phyloP scores from a whole-genome alignment of 2,113 vertebrate species.

The Callospermophilus lateralis region DNA sequence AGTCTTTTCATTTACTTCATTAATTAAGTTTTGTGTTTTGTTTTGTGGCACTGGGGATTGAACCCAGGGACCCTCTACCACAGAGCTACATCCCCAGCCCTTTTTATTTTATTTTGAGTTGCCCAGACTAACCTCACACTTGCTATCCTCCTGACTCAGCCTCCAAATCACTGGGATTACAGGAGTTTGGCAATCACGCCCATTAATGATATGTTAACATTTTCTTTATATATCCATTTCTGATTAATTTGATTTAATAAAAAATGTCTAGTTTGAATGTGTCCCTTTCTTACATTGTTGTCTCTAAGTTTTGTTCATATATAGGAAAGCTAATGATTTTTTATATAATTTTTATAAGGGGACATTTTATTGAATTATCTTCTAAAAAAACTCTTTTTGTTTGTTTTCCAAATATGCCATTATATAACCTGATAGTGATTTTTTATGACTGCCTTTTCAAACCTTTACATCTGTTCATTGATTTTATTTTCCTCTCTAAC shows the following conservation, averaged over 20 bases:
- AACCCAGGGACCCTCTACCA: too few species aligned
- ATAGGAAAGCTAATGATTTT: background rate
- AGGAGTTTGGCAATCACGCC: too few species aligned
- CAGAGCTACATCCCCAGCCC: too few species aligned
- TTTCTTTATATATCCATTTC: background rate
- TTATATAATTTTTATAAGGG: background rate
- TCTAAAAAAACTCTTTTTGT: background rate
- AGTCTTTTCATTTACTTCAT: background rate
- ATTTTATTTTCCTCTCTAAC: slow-evolving; percentile 4
- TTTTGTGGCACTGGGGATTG: too few species aligned
- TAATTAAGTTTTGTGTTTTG: background rate
- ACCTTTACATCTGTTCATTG: background rate
- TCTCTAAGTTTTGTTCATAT: background rate
- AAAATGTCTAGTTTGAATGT: background rate
- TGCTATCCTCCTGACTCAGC: too few species aligned
- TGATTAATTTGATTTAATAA: background rate
- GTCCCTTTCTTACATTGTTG: background rate
- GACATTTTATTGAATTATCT: background rate
- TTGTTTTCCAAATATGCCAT: background rate
- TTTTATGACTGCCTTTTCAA: background rate
- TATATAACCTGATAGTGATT: background rate
- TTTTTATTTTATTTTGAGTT: too few species aligned
- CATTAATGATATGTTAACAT: background rate
- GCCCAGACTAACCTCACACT: too few species aligned
- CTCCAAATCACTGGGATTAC: too few species aligned